phyloP scores from a whole-genome alignment of 2,797 vertebrate species.

The Falco cherrug region DNA sequence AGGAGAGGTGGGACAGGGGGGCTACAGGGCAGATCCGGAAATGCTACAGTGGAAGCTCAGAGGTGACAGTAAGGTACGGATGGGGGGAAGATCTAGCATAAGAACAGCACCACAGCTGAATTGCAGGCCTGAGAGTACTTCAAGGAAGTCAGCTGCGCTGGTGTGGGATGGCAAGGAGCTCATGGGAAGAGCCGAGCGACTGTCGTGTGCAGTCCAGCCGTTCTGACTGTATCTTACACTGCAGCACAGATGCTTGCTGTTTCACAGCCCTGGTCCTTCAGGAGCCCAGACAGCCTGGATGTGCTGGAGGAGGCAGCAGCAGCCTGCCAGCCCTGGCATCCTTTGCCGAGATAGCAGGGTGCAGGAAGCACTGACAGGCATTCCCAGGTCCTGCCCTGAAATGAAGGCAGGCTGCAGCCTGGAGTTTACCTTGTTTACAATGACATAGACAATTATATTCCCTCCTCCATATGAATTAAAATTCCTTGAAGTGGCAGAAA shows the following conservation, averaged over 20 bases:
- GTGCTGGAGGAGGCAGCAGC: not conserved
- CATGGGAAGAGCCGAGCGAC: not conserved
- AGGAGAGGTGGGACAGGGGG: not conserved
- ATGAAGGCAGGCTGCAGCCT: not conserved
- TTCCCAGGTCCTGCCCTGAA: not conserved
- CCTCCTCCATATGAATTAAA: not conserved
- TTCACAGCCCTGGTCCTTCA: not conserved
- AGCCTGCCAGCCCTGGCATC: not conserved
- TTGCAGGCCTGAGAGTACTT: not conserved
- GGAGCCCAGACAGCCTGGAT: too few relatives aligned
- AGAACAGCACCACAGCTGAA: not conserved
- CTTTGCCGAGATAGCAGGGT: not conserved
- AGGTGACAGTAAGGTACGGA: not conserved
- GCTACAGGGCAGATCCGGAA: not conserved
- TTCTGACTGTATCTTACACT: not conserved
- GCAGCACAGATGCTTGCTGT: not conserved
- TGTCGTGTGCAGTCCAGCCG: fast-evolving
- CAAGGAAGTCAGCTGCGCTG: not conserved
- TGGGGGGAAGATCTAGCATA: not conserved
- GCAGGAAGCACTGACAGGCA: not conserved
- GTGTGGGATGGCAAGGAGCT: not conserved
- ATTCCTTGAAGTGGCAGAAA: not conserved
- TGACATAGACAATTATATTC: not conserved
- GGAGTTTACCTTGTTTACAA: not conserved
- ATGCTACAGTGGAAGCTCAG: not conserved